Evolutionary conservation across 2,888 invertebrate genomes (phyloP).

Genomic region (Silvanus unidentatus): DNA sequence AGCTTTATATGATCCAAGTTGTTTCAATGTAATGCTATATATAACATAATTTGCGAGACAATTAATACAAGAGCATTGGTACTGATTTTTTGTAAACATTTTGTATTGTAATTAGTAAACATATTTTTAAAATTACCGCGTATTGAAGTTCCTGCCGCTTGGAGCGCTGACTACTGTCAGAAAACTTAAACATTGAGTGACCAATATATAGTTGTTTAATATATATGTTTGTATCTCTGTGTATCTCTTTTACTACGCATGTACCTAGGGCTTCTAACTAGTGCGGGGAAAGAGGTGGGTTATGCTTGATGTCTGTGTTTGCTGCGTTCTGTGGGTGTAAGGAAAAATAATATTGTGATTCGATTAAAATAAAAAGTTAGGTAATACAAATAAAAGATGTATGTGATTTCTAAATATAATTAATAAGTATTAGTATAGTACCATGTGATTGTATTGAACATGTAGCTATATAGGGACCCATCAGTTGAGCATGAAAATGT

Average conservation of each 20-base stretch:
- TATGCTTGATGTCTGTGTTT: slow-evolving; percentile 35
- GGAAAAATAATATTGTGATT: slow-evolving; percentile 38
- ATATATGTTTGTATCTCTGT: slow-evolving; percentile 2
- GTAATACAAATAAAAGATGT: slow-evolving; percentile 25
- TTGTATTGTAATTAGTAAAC: too few species aligned
- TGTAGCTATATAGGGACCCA: too few species aligned
- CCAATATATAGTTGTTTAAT: too few species aligned
- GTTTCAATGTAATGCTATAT: too few species aligned
- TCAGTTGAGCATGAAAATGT: slow-evolving; percentile 37
- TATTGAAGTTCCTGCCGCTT: too few species aligned
- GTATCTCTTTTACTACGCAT: slow-evolving; percentile 14
- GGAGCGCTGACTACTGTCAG: too few species aligned
- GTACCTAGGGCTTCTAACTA: slow-evolving; percentile 6
- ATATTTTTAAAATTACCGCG: too few species aligned
- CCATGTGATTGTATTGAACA: neutral
- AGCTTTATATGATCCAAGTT: too few species aligned
- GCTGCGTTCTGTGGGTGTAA: slow-evolving; percentile 42
- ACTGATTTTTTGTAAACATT: too few species aligned
- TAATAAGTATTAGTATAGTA: slow-evolving; percentile 7
- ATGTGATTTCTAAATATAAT: slow-evolving; percentile 14
- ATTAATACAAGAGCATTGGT: too few species aligned
- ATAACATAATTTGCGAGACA: too few species aligned
- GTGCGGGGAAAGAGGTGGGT: slow-evolving; percentile 24
- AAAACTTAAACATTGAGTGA: too few species aligned
- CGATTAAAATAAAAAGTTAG: slow-evolving; percentile 35